phyloP scores from a whole-genome alignment of 1,140 invertebrate species.

The Adelges cooleyi region DNA sequence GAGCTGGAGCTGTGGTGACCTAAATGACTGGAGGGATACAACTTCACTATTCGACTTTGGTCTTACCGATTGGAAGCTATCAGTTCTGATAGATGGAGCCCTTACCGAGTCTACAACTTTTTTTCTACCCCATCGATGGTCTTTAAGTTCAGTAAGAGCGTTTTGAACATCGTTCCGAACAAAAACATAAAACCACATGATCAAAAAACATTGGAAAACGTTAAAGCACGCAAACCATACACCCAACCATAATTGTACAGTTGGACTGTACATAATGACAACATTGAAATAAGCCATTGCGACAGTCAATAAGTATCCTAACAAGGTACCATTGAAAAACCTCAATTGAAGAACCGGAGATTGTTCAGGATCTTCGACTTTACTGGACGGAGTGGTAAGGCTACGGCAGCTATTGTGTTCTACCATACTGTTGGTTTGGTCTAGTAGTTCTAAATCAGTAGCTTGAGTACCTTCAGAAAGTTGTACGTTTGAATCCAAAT shows the following conservation, averaged over 20 bases:
- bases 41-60: slow-evolving; percentile 44
- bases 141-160: slow-evolving; percentile 55
- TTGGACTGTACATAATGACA: slow-evolving; percentile 50
- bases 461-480: slow-evolving; percentile 67
- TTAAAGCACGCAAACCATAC: slow-evolving; percentile 60
- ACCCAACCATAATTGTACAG: slow-evolving; percentile 67
- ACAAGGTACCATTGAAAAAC: slow-evolving; percentile 61
- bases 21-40: slow-evolving; percentile 54
- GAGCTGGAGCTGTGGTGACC: slow-evolving; percentile 56
- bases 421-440: slow-evolving; percentile 45
- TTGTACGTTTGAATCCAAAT: slow-evolving; percentile 54
- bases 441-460: slow-evolving; percentile 51
- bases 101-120: slow-evolving; percentile 4
- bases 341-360: slow-evolving; percentile 67
- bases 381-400: slow-evolving; percentile 50
- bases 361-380: slow-evolving; percentile 69
- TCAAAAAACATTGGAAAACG: slow-evolving; percentile 63
- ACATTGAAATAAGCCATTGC: slow-evolving; percentile 55
- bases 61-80: slow-evolving; percentile 4
- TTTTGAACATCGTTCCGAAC: slow-evolving; percentile 67
- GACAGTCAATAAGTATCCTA: slow-evolving; percentile 68
- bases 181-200: slow-evolving; percentile 73
- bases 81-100: slow-evolving; percentile 28
- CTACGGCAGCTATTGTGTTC: slow-evolving; percentile 52
- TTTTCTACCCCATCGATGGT: slow-evolving; percentile 32